These are phyloP conservation scores for Ligdia adustata DNA, from an alignment of 2,888 invertebrate genomes.

Conservation along the genomic window DNA sequence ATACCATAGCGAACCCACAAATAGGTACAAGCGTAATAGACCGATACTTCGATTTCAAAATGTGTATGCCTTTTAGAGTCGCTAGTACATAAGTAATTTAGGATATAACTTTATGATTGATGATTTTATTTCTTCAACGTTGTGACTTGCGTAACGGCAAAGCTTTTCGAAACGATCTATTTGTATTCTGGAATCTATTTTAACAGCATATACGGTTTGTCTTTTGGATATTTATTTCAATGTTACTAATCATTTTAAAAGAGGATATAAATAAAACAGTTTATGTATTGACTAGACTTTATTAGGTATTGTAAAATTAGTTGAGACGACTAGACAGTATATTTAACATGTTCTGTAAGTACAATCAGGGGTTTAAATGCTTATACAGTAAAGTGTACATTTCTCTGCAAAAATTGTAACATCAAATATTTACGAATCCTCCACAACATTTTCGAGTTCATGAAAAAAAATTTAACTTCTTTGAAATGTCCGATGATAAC, in stretches of 20 bases:
- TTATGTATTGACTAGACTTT: slow-evolving; percentile 1
- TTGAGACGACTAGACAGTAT: slow-evolving; percentile 1
- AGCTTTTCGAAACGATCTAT: too few species aligned
- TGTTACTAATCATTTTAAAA: background rate
- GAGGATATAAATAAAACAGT: background rate
- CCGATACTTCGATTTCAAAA: too few species aligned
- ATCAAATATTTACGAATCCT: background rate
- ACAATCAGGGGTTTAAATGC: background rate
- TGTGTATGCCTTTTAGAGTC: too few species aligned
- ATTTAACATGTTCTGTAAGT: background rate
- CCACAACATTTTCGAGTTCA: slow-evolving; percentile 11
- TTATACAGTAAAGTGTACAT: too few species aligned
- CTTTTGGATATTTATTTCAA: background rate
- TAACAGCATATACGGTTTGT: background rate
- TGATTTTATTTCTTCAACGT: too few species aligned
- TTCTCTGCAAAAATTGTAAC: too few species aligned
- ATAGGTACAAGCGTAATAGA: too few species aligned
- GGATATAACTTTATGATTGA: too few species aligned
- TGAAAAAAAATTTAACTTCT: slow-evolving; percentile 13
- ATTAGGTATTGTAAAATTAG: background rate
- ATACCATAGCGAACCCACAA: too few species aligned
- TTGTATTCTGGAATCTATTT: too few species aligned
- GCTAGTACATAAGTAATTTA: too few species aligned
- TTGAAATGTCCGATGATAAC: background rate
- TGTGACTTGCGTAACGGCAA: too few species aligned